phyloP scores from a whole-genome alignment of 1,140 invertebrate species.

The Panonychus citri region DNA sequence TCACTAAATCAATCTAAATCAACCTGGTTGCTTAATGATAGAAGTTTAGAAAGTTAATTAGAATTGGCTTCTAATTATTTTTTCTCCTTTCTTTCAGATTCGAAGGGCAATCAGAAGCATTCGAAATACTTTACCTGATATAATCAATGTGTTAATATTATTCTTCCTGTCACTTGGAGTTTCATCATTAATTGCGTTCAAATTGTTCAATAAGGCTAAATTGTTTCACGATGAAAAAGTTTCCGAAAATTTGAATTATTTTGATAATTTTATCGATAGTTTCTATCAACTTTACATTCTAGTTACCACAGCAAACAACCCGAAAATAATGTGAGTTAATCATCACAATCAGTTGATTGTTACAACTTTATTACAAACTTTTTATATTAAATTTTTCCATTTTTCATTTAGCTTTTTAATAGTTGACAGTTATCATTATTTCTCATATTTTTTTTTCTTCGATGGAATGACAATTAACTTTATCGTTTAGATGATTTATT shows the following conservation, averaged over 20 bases:
- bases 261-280: slow-evolving; percentile 24
- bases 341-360: not conserved
- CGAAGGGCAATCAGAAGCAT: slow-evolving; percentile 30
- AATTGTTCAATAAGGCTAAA: slow-evolving; percentile 25
- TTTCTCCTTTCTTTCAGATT: slow-evolving; percentile 21
- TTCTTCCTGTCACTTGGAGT: slow-evolving; percentile 26
- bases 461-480: not conserved
- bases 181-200: slow-evolving; percentile 28
- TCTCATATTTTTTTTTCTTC: not conserved
- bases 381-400: too few relatives aligned
- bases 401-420: too few relatives aligned
- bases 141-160: slow-evolving; percentile 27
- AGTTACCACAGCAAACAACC: slow-evolving; percentile 31
- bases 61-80: not conserved
- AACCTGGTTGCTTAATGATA: too few relatives aligned
- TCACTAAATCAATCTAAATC: too few relatives aligned
- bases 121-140: slow-evolving; percentile 27
- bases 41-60: not conserved
- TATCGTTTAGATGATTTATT: slow-evolving; percentile 1
- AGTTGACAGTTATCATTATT: not conserved
- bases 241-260: slow-evolving; percentile 20
- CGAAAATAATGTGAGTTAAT: slow-evolving; percentile 29
- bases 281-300: slow-evolving; percentile 30
- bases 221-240: not conserved
- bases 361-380: too few relatives aligned